Base-by-base conservation (phyloP, 2,113 vertebrate genomes). In the Hippocampus barbouri region DNA sequence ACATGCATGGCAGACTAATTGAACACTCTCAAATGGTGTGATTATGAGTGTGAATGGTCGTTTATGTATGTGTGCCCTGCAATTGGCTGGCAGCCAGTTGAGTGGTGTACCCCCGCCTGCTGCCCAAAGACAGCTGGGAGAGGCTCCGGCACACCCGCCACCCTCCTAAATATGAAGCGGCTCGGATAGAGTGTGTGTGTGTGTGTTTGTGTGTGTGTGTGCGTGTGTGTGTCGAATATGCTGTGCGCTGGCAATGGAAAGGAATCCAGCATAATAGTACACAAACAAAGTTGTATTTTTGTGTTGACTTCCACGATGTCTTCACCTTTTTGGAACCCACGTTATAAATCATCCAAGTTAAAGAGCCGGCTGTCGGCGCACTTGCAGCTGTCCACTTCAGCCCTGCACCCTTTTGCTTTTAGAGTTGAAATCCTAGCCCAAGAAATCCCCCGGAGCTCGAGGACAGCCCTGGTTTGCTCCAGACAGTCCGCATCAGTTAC, bases 401-500 rank as follows among this genome's bases (percentile, higher is more conserved):
- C 66, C 70, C 68, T 38, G 34, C 5, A 61, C 73, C 30, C 41
- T 76, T 61, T 18, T 68, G 30, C 69, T 69, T 83, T 77, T 62
- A 77, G 81, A 70, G 75, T 8, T 86, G 88, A 86, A 88, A 89
- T 76, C 77, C 82, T 61, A 86, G 61, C 80, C 83, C 8, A 30
- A 78, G 69, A 84, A 72, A 72, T 41, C 62, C 59, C 62, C 69
- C 61, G 80, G 74, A 86, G 76, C 76, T 77, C 61, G 72, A 60
- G 73, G 72, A 40, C 75, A 40, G 57, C 54, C 61, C 76, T 78
- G 74, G 78, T 78, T 69, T 18, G 72, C 20, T 30, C 51, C 71
- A 73, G 2, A 43, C 64, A n/a, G 30, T 51, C 64, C 61, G 70
- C 73, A 62, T 78, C 49, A 30, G 34, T 61, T 63, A 63, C 21